Conservation (phyloP, 2,888 invertebrate species). For the Amiota minor region DNA sequence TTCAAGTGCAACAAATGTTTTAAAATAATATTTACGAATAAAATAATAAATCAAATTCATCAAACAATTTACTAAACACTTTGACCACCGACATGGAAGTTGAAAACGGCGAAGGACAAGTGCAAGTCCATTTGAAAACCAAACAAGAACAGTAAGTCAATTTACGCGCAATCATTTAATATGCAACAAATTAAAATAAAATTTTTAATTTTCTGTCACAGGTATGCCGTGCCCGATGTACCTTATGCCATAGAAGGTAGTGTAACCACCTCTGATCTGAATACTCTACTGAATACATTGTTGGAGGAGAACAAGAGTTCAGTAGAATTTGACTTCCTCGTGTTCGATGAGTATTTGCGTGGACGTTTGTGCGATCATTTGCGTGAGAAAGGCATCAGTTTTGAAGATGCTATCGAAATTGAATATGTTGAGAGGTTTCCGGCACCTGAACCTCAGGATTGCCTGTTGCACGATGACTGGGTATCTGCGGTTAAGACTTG, state of each 20-base stretch:
- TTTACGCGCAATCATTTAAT: neutral
- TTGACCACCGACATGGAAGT: slow-evolving; percentile 61
- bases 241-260: slow-evolving; percentile 87
- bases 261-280: slow-evolving; percentile 81
- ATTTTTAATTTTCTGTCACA: slow-evolving; percentile 63
- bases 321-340: slow-evolving; percentile 89
- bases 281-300: slow-evolving; percentile 85
- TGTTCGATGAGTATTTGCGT: slow-evolving; percentile 85
- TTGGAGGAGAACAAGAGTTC: slow-evolving; percentile 70
- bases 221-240: slow-evolving; percentile 89
- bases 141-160: slow-evolving; percentile 84
- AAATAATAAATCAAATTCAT: neutral
- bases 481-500: slow-evolving; percentile 88
- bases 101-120: slow-evolving; percentile 76
- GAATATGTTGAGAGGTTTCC: slow-evolving; percentile 94
- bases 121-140: slow-evolving; percentile 85
- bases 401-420: slow-evolving; percentile 88
- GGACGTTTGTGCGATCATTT: slow-evolving; percentile 81
- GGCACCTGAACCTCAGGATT: slow-evolving; percentile 93
- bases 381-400: slow-evolving; percentile 82
- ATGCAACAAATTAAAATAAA: neutral
- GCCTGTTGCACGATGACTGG: slow-evolving; percentile 97
- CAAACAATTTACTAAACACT: neutral
- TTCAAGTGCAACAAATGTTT: no score
- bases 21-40: no score